phyloP scores from a whole-genome alignment of 2,113 vertebrate genomes.

The Chunga burmeisteri region DNA sequence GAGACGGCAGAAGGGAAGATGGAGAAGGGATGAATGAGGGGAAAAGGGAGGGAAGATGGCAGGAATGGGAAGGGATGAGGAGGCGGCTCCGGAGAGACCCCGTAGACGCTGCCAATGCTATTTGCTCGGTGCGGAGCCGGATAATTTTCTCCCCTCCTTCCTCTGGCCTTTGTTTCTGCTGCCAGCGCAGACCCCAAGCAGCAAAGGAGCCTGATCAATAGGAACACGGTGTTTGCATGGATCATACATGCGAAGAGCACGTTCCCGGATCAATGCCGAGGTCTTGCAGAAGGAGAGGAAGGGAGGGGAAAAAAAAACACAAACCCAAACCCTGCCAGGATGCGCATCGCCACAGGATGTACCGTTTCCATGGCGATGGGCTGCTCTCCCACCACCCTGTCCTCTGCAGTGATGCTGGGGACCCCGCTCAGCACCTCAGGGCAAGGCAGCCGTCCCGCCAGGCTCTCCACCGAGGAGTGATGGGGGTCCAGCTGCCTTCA shows the following conservation, averaged over 20 bases:
- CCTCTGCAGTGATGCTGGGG: not conserved
- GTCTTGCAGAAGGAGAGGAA: conserved; percentile 35
- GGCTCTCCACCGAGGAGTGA: not conserved
- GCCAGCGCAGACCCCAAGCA: conserved; percentile 25
- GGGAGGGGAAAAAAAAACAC: not conserved
- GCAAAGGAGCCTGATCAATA: conserved; percentile 69
- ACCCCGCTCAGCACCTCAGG: not conserved
- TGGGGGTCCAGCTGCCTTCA: not conserved
- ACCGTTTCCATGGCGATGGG: conserved; percentile 54
- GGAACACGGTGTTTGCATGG: conserved; percentile 71
- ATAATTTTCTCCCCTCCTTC: conserved; percentile 33
- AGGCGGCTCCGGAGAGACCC: not conserved
- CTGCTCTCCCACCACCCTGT: not conserved
- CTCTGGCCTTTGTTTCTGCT: conserved; percentile 58
- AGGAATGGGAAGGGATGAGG: not conserved
- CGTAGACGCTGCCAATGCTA: not conserved
- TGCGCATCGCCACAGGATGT: conserved; percentile 20
- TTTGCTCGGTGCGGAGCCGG: not conserved
- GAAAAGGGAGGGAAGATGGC: not conserved
- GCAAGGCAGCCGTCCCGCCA: not conserved
- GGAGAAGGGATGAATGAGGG: not conserved
- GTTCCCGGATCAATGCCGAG: conserved; percentile 71
- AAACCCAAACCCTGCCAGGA: not conserved
- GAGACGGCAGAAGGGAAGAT: not conserved
- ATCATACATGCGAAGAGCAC: conserved; percentile 75